Evolutionary conservation across 2,113 vertebrate genomes (phyloP).

Genomic region (Haemorhous mexicanus): DNA sequence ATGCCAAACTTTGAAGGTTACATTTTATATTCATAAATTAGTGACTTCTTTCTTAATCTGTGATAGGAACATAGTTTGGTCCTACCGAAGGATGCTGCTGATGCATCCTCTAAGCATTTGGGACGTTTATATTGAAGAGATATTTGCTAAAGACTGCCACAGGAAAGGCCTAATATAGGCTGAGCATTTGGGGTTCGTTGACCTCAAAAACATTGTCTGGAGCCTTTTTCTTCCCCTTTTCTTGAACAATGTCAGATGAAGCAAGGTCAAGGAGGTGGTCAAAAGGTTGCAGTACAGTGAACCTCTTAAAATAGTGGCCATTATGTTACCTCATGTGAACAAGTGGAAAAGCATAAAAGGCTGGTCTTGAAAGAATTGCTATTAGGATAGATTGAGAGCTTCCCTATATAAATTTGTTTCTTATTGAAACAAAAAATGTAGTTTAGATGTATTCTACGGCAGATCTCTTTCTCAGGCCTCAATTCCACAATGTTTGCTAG

Average conservation of each 20-base stretch:
- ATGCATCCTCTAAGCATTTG: neutral
- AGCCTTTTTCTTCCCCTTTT: neutral
- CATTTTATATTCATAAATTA: neutral
- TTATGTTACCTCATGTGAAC: neutral
- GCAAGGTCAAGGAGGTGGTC: neutral
- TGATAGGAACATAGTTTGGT: neutral
- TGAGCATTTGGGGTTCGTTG: accelerated
- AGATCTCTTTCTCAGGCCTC: neutral
- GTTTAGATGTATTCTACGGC: neutral
- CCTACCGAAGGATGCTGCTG: neutral
- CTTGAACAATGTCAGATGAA: neutral
- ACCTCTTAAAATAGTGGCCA: neutral
- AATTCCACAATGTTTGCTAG: neutral
- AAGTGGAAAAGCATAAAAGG: neutral
- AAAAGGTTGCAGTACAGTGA: accelerated
- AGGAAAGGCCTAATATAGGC: neutral
- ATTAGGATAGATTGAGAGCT: neutral
- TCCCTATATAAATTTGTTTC: neutral
- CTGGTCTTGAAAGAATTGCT: neutral
- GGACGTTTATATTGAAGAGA: neutral
- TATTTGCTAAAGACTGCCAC: neutral
- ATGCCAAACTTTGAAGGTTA: neutral
- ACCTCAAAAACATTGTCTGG: neutral
- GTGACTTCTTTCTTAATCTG: neutral
- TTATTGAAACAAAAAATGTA: neutral